A percentile compares a stretch with the other conserved stretches of the same genome.
Conservation (phyloP, 2,113 vertebrate species). For the Grammomys surdaster region DNA sequence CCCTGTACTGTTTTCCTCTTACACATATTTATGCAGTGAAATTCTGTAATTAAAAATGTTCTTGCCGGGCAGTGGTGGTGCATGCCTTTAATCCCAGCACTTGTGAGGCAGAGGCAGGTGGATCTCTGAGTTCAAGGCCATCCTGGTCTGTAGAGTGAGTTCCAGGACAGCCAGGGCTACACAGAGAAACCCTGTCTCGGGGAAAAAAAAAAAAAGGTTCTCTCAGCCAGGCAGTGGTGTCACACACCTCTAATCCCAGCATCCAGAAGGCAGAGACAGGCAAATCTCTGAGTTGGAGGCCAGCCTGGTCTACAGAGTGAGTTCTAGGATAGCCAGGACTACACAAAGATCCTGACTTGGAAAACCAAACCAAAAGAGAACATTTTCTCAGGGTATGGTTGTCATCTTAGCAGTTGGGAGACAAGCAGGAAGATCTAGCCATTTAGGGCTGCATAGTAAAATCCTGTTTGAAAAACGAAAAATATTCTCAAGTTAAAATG, state of each 20-base stretch:
- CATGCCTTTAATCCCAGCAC: no score
- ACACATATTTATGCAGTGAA: background rate
- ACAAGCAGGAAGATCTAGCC: no score
- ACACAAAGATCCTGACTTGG: background rate
- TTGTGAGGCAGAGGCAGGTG: no score
- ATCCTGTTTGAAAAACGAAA: background rate
- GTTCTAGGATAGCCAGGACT: background rate
- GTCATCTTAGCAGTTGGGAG: background rate
- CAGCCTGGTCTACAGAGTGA: background rate
- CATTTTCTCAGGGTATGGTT: background rate
- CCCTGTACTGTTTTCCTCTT: background rate
- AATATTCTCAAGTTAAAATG: background rate
- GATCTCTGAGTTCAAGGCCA: no score
- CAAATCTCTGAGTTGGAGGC: background rate
- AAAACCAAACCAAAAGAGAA: background rate
- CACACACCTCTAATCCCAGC: background rate
- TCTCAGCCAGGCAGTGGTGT: background rate
- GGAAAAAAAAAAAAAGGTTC: background rate
- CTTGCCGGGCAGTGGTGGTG: no score
- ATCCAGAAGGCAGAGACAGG: background rate
- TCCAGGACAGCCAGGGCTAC: no score
- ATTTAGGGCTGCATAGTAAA: background rate
- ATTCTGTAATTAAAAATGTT: slow-evolving; percentile 55
- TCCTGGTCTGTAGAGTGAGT: no score
- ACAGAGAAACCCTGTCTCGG: no score